Evolutionary conservation across 2,888 invertebrate species (phyloP).

Genomic region (Spilarctia lutea): DNA sequence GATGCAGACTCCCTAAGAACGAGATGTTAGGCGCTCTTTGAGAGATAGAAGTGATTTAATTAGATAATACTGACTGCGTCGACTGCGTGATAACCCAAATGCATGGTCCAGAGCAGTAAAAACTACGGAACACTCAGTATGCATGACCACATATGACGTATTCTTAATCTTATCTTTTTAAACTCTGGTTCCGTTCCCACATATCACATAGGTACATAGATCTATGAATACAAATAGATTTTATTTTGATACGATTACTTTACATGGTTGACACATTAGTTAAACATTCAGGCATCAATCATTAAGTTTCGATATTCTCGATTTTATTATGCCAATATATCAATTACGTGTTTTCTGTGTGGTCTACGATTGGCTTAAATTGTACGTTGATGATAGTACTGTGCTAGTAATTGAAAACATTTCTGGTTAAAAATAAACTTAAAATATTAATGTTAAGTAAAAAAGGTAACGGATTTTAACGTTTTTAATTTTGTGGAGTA

Average conservation of each 20-base stretch:
- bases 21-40: not conserved
- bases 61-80: no score
- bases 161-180: slow-evolving; percentile 29
- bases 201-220: slow-evolving; percentile 29
- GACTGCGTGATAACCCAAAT: no score
- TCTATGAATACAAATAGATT: slow-evolving; percentile 38
- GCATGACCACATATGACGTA: no score
- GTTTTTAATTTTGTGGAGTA: not conserved
- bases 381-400: not conserved
- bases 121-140: not conserved
- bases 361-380: slow-evolving; percentile 1
- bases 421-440: not conserved
- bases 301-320: slow-evolving; percentile 23
- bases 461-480: not conserved
- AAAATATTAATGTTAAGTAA: no score
- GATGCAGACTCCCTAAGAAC: no score
- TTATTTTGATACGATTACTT: slow-evolving; percentile 34
- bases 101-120: not conserved
- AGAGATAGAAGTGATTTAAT: no score
- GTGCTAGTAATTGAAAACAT: not conserved
- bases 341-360: slow-evolving; percentile 31
- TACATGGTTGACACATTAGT: slow-evolving; percentile 28
- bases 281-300: slow-evolving; percentile 35
- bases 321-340: slow-evolving; percentile 21
- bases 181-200: slow-evolving; percentile 18